These are phyloP conservation scores for Diabrotica virgifera DNA, from an alignment of 1,140 invertebrate genomes.

Conservation along the genomic window DNA sequence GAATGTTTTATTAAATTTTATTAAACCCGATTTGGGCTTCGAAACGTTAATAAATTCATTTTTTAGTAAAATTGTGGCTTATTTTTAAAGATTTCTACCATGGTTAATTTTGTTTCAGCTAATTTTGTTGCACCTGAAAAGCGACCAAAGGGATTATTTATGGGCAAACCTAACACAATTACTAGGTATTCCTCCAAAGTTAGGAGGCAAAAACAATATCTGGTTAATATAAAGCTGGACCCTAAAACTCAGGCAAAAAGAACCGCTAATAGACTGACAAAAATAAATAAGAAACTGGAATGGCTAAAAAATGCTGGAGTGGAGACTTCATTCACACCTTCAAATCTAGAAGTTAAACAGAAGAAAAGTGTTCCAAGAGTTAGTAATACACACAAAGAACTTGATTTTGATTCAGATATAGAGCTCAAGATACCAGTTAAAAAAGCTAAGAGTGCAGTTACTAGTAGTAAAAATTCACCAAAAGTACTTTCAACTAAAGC, in stretches of 20 bases:
- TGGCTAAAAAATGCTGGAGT: constrained; percentile 44
- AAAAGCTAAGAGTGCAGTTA: constrained; percentile 2
- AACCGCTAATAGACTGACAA: constrained; percentile 23
- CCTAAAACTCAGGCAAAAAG: constrained; percentile 26
- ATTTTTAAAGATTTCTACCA: constrained; percentile 25
- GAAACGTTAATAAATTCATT: no score
- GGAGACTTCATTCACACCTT: constrained; percentile 41
- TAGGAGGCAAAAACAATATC: constrained; percentile 38
- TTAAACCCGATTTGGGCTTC: no score
- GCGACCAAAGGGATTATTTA: constrained; percentile 50
- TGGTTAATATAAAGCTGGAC: constrained; percentile 25
- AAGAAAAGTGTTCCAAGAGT: no score
- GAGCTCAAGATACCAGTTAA: constrained; percentile 17
- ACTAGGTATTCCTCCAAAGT: constrained; percentile 40
- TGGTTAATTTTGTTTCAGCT: constrained; percentile 39
- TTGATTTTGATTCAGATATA: constrained; percentile 10
- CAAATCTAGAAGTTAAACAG: constrained; percentile 16
- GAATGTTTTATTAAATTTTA: no score
- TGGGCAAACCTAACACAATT: constrained; percentile 37
- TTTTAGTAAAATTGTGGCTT: no score
- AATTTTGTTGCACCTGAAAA: constrained; percentile 57
- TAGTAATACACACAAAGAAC: not conserved
- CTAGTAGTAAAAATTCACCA: no score
- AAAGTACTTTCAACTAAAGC: no score
- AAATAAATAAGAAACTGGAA: constrained; percentile 43